These are phyloP conservation scores for Eolophus roseicapilla DNA, from an alignment of 2,113 vertebrate genomes.

Conservation along the genomic window DNA sequence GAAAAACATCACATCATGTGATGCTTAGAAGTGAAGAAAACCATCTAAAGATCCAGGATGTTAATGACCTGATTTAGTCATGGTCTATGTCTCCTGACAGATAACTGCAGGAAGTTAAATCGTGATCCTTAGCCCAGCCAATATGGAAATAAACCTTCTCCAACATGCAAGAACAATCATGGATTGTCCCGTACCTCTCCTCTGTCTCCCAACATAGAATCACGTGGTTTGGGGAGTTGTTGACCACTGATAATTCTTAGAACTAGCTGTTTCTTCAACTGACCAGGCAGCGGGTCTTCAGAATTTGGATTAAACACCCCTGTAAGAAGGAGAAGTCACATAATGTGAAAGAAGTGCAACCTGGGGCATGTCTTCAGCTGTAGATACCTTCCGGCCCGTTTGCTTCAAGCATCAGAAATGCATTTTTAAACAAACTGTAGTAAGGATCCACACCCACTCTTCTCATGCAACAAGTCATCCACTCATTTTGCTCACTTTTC, in stretches of 20 bases:
- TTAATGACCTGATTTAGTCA: not conserved
- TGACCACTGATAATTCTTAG: slow-evolving; percentile 96
- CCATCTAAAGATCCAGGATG: not conserved
- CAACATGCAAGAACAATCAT: not conserved
- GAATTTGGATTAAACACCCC: slow-evolving; percentile 90
- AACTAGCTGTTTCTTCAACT: slow-evolving; percentile 91
- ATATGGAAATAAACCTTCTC: not conserved
- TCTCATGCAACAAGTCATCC: not conserved
- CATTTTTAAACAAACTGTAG: not conserved
- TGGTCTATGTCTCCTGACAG: not conserved
- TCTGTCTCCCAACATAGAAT: slow-evolving; percentile 95
- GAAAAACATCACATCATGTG: not conserved
- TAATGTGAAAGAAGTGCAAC: not conserved
- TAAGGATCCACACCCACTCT: not conserved
- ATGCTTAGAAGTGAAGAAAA: not conserved
- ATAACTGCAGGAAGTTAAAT: not conserved
- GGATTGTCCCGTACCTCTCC: slow-evolving; percentile 83
- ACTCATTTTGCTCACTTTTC: not conserved
- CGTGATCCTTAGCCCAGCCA: not conserved
- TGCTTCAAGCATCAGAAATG: not conserved
- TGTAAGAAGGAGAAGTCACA: slow-evolving; percentile 14
- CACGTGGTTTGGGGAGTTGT: slow-evolving; percentile 95
- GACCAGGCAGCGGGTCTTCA: slow-evolving; percentile 87
- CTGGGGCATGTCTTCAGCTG: not conserved
- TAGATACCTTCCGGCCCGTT: not conserved